Conservation (phyloP, 1,140 invertebrate species). For the Pomacea maculata region DNA sequence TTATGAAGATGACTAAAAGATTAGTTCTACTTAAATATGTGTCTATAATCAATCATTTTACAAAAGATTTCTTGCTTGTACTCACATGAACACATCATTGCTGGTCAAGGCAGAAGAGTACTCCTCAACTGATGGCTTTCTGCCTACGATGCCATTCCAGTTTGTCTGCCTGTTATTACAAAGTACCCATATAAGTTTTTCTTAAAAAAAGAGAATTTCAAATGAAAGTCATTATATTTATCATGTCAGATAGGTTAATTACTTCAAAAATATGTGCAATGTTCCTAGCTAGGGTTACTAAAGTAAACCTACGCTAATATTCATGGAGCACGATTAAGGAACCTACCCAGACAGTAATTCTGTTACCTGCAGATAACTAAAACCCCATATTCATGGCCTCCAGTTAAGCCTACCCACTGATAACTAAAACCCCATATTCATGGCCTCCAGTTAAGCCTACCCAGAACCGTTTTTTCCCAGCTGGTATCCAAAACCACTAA, state of each 20-base stretch:
- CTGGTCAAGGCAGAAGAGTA: conserved; percentile 71
- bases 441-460: no score
- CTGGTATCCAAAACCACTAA: no score
- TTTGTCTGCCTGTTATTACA: conserved; percentile 70
- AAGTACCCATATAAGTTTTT: conserved; percentile 6
- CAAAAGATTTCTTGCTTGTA: neutral
- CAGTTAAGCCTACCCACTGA: no score
- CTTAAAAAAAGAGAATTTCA: neutral
- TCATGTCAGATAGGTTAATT: neutral
- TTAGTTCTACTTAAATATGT: no score
- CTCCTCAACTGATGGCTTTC: conserved; percentile 69
- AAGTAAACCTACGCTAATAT: neutral
- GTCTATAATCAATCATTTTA: no score
- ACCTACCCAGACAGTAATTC: no score
- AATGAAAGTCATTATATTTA: neutral
- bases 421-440: no score
- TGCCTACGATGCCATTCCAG: conserved; percentile 75
- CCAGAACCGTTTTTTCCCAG: no score
- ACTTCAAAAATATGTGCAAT: neutral
- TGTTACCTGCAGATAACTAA: no score
- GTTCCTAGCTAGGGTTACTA: neutral
- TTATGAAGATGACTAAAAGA: no score
- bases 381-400: no score
- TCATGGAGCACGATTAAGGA: no score
- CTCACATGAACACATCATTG: conserved; percentile 76